Conservation (phyloP, 2,888 invertebrate genomes). For the Andrena camellia region DNA sequence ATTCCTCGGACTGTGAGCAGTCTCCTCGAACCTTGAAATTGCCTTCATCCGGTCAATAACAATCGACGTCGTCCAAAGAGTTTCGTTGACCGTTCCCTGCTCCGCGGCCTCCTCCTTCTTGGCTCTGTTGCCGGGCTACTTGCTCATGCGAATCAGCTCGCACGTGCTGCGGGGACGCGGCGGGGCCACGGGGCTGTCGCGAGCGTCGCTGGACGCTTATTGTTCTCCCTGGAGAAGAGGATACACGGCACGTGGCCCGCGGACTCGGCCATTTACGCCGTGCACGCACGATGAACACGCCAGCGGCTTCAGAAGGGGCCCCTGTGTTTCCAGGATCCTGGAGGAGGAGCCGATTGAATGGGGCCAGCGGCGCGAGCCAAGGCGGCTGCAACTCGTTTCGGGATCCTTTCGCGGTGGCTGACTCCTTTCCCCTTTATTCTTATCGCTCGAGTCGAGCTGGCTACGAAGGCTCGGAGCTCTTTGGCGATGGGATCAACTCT, state of each 20-base stretch:
- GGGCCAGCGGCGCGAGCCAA: background rate
- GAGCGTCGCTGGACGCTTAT: slow-evolving; percentile 35
- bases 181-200: background rate
- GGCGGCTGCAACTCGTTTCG: background rate
- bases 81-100: slow-evolving; percentile 31
- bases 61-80: slow-evolving; percentile 30
- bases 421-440: too few species aligned
- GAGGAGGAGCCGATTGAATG: slow-evolving; percentile 14
- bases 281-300: slow-evolving; percentile 39
- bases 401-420: background rate
- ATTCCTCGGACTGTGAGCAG: background rate
- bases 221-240: slow-evolving; percentile 44
- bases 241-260: slow-evolving; percentile 51
- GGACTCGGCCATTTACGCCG: slow-evolving; percentile 36
- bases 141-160: slow-evolving; percentile 57
- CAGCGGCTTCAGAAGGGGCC: slow-evolving; percentile 9
- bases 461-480: too few species aligned
- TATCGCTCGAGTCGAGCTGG: too few species aligned
- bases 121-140: slow-evolving; percentile 42
- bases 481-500: too few species aligned
- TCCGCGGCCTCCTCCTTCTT: background rate
- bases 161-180: slow-evolving; percentile 23
- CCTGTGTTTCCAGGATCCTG: slow-evolving; percentile 21
- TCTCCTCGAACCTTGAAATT: slow-evolving; percentile 58
- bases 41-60: slow-evolving; percentile 55